These are phyloP conservation scores for Aleiodes leptofemur DNA, from an alignment of 2,888 invertebrate species.

Conservation along the genomic window DNA sequence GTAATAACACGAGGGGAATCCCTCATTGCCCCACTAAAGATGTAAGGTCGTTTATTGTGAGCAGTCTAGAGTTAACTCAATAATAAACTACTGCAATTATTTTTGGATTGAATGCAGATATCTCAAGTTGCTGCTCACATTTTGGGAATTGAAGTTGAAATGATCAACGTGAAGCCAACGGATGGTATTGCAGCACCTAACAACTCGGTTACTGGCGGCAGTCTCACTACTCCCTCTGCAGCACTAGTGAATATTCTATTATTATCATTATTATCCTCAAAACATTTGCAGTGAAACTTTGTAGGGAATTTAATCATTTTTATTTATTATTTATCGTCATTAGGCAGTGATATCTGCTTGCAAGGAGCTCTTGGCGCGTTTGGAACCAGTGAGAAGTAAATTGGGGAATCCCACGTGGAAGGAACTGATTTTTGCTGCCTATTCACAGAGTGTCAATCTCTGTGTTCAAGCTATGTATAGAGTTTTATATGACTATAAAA, in stretches of 20 bases:
- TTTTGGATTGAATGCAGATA: slow-evolving; percentile 72
- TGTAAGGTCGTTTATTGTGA: no score
- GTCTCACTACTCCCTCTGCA: slow-evolving; percentile 84
- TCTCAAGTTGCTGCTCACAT: slow-evolving; percentile 85
- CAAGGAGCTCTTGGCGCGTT: slow-evolving; percentile 78
- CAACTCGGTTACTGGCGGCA: slow-evolving; percentile 82
- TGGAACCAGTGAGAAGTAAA: slow-evolving; percentile 79
- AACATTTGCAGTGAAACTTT: no score
- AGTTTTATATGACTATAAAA: no score
- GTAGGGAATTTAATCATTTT: not conserved
- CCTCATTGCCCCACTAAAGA: no score
- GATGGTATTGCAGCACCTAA: slow-evolving; percentile 83
- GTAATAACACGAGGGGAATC: no score
- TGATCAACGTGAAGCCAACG: slow-evolving; percentile 82
- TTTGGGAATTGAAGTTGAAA: slow-evolving; percentile 82
- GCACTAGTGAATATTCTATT: slow-evolving; percentile 67
- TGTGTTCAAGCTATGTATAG: slow-evolving; percentile 79
- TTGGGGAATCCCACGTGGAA: slow-evolving; percentile 79
- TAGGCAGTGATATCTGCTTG: slow-evolving; percentile 81
- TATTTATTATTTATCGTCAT: slow-evolving; percentile 41
- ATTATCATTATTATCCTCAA: no score
- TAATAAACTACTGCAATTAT: not conserved
- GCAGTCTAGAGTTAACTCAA: not conserved
- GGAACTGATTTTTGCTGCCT: slow-evolving; percentile 78
- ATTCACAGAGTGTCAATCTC: slow-evolving; percentile 78